Conservation (phyloP, 2,113 vertebrate species). For the Salvelinus sp. region DNA sequence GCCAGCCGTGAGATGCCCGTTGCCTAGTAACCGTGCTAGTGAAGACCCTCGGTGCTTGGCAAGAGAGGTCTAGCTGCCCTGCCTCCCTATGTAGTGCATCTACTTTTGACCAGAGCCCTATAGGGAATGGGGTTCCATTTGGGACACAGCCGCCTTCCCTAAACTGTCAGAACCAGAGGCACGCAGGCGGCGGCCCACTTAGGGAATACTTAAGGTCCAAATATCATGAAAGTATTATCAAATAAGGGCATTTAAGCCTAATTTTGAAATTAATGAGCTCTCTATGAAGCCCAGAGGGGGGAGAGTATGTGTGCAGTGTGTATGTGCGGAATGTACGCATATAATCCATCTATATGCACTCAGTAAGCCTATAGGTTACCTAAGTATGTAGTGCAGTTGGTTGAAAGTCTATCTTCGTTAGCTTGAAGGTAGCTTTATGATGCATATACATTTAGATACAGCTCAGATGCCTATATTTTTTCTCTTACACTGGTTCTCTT, state of each 20-base stretch:
- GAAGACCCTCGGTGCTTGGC: slow-evolving; percentile 61
- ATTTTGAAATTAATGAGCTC: slow-evolving; percentile 72
- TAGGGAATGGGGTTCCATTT: too few species aligned
- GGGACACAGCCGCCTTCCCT: slow-evolving; percentile 11
- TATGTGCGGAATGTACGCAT: slow-evolving; percentile 51
- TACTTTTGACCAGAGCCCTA: too few species aligned
- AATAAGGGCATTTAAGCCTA: slow-evolving; percentile 71
- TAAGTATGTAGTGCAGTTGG: neutral
- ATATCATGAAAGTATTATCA: slow-evolving; percentile 61
- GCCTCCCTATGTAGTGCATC: slow-evolving; percentile 26
- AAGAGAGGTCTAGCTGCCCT: slow-evolving; percentile 60
- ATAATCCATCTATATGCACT: slow-evolving; percentile 51
- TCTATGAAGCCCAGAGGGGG: slow-evolving; percentile 62
- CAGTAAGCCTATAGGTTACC: neutral
- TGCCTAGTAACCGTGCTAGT: slow-evolving; percentile 78
- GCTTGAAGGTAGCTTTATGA: neutral
- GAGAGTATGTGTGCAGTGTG: slow-evolving; percentile 28
- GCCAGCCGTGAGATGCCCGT: slow-evolving; percentile 64
- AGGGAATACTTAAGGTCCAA: slow-evolving; percentile 70
- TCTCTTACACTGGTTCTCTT: neutral
- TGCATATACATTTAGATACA: too few species aligned
- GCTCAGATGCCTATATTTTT: too few species aligned
- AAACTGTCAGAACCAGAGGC: slow-evolving; percentile 59
- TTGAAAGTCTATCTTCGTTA: neutral
- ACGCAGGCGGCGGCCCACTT: slow-evolving; percentile 43